Conservation (phyloP, 2,113 vertebrate genomes). For the Psophia crepitans region DNA sequence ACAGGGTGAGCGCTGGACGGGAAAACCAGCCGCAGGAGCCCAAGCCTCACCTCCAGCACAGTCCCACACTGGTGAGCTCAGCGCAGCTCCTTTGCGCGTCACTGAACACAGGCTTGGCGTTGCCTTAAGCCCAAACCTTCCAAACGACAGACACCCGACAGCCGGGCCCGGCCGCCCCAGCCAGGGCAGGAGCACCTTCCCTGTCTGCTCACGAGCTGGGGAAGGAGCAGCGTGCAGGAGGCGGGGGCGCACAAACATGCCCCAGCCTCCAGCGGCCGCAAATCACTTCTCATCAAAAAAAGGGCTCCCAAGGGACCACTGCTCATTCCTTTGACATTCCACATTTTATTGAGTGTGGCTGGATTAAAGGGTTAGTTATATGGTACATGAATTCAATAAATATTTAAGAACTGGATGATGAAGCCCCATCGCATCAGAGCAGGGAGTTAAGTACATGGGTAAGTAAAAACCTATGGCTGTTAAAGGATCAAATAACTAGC, state of each 20-base stretch:
- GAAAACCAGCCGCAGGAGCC: neutral
- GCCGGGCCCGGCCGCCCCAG: fast-evolving
- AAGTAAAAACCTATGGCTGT: neutral
- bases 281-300: neutral
- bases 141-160: fast-evolving
- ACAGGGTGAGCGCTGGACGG: neutral
- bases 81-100: neutral
- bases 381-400: conserved; percentile 11
- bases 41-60: neutral
- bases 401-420: neutral
- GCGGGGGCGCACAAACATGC: neutral
- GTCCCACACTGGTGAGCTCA: neutral
- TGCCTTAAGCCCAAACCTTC: neutral
- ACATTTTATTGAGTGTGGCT: conserved; percentile 19
- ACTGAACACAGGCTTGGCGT: no score
- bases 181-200: neutral
- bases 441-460: neutral
- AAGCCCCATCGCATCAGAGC: fast-evolving
- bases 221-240: fast-evolving
- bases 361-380: neutral
- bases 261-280: neutral
- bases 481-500: neutral
- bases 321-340: neutral
- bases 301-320: fast-evolving
- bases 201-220: neutral